Base-by-base conservation (phyloP, 2,797 vertebrate species). In the Hypotaenidia okinawae region DNA sequence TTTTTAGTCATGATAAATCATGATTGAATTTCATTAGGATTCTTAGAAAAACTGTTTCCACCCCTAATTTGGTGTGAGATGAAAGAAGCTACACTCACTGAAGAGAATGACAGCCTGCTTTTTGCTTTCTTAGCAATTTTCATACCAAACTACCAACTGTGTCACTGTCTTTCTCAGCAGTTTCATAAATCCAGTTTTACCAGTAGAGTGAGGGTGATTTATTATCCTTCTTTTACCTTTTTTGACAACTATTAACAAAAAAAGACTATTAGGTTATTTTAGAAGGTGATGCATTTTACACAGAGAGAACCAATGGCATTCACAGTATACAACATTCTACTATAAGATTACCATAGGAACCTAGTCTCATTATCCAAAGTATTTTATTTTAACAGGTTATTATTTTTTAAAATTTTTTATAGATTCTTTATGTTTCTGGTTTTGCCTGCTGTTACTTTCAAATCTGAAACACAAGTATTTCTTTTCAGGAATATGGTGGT, bases 51-150 rank as follows among this genome's bases (percentile, higher is more conserved):
- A 49, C 6, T 80, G 11, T 37, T 79, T 68, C 16, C 3, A 2
- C 4, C 13, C 14, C 33, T 70, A 32, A 59, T 91, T 63, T 84
- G 25, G 2, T 59, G 33, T 57, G 63, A 89, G 3, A n/a, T 55
- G 67, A 89, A 70, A 47, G 59, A 81, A 81, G 8, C 19, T 63
- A 9, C 3, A 1, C 69, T 84, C 61, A 63, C 18, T 79, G 45
- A 66, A 61, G 16, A 63, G n/a, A 90, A 68, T 62, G 72, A 68
- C 17, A 69, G 14, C 39, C 51, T 94, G 39, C 27, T 84, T 84
- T 93, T 87, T 91, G 69, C 76, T 81, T 87, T 66, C 76, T 62
- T 93, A 76, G 73, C 76, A 84, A 89, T 96, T 91, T 89, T 70
- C 79, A 73, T 58, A 74, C 17, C 59, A 84, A 88, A 63, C 63